These are phyloP conservation scores for Pangasius mekongensis DNA, from an alignment of 2,797 vertebrate genomes.

Conservation along the genomic window DNA sequence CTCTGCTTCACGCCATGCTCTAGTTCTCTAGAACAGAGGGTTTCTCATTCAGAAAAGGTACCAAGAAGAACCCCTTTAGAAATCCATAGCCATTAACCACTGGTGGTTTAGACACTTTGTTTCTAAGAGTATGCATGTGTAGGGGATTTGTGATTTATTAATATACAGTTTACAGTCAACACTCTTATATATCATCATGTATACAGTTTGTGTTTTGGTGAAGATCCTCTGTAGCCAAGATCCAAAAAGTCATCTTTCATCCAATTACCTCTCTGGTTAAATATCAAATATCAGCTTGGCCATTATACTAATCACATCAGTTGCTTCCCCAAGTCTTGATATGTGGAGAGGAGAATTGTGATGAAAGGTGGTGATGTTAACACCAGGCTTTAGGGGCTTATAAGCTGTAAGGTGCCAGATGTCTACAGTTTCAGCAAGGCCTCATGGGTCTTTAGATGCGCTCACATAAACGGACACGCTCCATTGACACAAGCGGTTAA, in stretches of 20 bases:
- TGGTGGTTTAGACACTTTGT: neutral
- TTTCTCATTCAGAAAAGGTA: slow-evolving; percentile 8
- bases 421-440: neutral
- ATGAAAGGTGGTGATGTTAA: slow-evolving; percentile 19
- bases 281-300: slow-evolving; percentile 19
- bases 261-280: neutral
- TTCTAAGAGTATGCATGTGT: neutral
- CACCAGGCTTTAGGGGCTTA: slow-evolving; percentile 25
- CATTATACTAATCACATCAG: slow-evolving; percentile 19
- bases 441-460: slow-evolving; percentile 5
- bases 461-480: neutral
- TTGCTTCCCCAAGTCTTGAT: neutral
- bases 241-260: neutral
- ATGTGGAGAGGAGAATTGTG: slow-evolving; percentile 10
- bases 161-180: neutral
- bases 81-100: neutral
- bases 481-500: neutral
- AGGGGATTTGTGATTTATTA: slow-evolving; percentile 1
- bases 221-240: neutral
- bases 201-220: neutral
- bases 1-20: neutral
- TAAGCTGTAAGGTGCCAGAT: slow-evolving; percentile 29
- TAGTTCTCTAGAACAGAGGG: neutral
- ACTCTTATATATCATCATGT: neutral
- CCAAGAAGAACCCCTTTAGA: neutral